Base-by-base conservation (phyloP, 1,140 invertebrate genomes). In the Latrodectus geometricus region DNA sequence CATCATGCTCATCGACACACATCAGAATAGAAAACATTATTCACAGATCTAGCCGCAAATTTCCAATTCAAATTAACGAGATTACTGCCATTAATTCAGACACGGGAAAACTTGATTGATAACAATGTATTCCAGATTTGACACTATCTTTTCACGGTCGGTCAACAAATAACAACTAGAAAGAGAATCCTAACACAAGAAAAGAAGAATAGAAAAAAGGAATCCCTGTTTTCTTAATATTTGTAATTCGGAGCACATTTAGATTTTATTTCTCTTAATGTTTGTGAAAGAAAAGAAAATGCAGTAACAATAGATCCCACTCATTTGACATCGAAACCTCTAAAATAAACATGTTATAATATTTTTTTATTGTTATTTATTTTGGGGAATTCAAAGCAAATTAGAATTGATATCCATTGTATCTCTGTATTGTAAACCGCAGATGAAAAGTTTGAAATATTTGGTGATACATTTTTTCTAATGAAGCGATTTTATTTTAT, bases 251-350 rank as follows among this genome's bases (percentile, higher is more conserved):
- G 48, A 82, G 23, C 54, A 66, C 21, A 49, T 49, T 49, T 65
- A n/a, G 3, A 9, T 9, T 20, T 74, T 74, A 17, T 82, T 74
- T 68, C 68, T 74, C 50, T 66, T 15, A 15, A 65, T 2, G n/a
- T 65, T 35, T 7, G 14, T 20, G 35, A 35, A 35, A 35, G 35
- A 35, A 35, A 35, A 35, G 35, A 5, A 14, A 74, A 61, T 68
- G 49, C 52, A 23, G 15, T n/a, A 69, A 82, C 80, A 82, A 82
- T 82, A n/a, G 69, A 61, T 49, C 80, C 21, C 23, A 73, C 70
- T 82, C 80, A 82, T 65, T 73, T 82, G 80, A 82, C 70, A 73
- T 65, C 80, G 65, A 73, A 82, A 82, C 80, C 23, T 54, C 68
- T 74, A 65, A 73, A 81, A 81, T 74, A 65, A 74, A 82, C 80